Base-by-base conservation (phyloP, 2,113 vertebrate genomes). In the Boulengeromyrus knoepffleri region DNA sequence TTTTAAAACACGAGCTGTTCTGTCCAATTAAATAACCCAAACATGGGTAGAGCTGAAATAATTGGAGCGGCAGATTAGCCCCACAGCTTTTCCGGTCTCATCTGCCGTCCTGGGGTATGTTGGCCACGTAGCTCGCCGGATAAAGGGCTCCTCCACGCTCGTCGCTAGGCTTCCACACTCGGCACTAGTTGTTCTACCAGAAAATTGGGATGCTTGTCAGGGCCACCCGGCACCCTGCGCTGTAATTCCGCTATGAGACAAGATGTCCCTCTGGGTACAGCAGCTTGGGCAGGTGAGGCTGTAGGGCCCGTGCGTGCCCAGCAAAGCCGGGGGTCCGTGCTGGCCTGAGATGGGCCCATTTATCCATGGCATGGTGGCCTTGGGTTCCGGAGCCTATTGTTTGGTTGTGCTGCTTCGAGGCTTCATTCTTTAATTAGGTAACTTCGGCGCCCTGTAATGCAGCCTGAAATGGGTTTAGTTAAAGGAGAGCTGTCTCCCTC, bases 21-120 rank as follows among this genome's bases (percentile, higher is more conserved):
- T 70, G 74, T 77, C 74, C 74, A 80, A 42, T 80, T 80, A 80
- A 80, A 80, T 80, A 80, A 80, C 36, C 74, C 74, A 80, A 80
- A 80, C 17, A 80, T 42, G 74, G 74, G 36, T 80, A 42, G 5
- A 3, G 15, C 36, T 39, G 36, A 80, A 17, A 42, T 19, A 70
- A 70, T 19, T 80, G 74, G 31, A 80, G 15, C 36, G 2, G 17
- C 13, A 80, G 74, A 80, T 42, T 80, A 42, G 74, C 74, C 36
- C 15, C 6, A 39, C 13, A 80, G 74, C 36, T 39, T 42, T 42
- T 42, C 36, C 13, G 6, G 36, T 42, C 36, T 39, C 36, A 42
- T 80, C 36, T 19, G 74, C 74, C 36, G 2, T 36, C 17, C 36
- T 17, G 42, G 31, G 36, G 36, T 19, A 70, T 31, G 62, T 66